Percentiles rank a stretch among this genome's conserved stretches.
Conservation (phyloP, 1,140 invertebrate species). For the Drosophila nasuta region DNA sequence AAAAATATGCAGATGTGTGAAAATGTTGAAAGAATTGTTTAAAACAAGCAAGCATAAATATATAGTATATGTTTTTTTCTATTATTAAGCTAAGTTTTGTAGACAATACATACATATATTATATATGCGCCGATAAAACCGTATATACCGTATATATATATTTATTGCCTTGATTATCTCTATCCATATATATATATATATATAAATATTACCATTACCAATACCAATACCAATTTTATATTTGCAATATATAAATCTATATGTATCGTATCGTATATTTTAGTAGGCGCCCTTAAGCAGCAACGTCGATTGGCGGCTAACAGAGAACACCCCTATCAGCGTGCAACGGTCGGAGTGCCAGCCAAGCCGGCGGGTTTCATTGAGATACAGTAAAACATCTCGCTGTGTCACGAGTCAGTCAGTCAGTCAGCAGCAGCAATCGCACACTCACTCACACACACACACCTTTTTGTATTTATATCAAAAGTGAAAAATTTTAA, state of each 20-base stretch:
- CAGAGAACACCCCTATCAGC: constrained; percentile 96
- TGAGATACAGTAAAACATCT: constrained; percentile 77
- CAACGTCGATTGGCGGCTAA: constrained; percentile 89
- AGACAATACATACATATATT: constrained; percentile 44
- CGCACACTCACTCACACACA: constrained; percentile 20
- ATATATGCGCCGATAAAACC: constrained; percentile 7
- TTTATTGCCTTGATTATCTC: constrained; percentile 45
- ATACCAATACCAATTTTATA: constrained; percentile 37
- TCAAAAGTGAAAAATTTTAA: constrained; percentile 24
- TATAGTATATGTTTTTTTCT: constrained; percentile 37
- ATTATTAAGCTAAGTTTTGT: constrained; percentile 42
- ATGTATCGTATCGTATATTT: constrained; percentile 84
- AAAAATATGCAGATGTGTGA: constrained; percentile 11
- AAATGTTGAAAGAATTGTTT: constrained; percentile 16
- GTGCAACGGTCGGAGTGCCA: constrained; percentile 92
- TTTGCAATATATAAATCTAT: constrained; percentile 67
- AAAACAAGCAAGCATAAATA: constrained; percentile 47
- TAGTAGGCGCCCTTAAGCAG: constrained; percentile 87
- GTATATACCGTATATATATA: constrained; percentile 50
- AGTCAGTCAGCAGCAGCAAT: constrained; percentile 9
- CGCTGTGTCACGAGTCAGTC: background rate
- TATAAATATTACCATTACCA: constrained; percentile 40
- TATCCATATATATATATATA: constrained; percentile 60
- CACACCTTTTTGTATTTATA: constrained; percentile 32
- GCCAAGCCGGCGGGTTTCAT: constrained; percentile 86